Conservation (phyloP, 2,797 vertebrate genomes). For the Anomalospiza imberbis region DNA sequence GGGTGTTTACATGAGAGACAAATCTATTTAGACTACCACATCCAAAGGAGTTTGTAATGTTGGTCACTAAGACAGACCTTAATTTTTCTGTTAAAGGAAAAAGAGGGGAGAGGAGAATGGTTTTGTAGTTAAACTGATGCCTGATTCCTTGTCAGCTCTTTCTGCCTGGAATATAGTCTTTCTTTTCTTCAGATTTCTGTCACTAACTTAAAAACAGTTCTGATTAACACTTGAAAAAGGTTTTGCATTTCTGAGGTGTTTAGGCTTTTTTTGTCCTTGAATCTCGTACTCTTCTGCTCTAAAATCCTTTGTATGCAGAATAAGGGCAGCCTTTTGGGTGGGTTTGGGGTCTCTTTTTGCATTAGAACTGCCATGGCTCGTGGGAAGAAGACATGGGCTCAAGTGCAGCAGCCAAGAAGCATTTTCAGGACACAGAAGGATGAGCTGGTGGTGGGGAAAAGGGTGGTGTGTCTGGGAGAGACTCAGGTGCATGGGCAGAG, state of each 20-base stretch:
- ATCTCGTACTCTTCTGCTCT: background rate
- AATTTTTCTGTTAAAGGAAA: background rate
- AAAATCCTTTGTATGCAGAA: background rate
- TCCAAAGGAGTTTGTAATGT: background rate
- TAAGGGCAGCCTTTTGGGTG: background rate
- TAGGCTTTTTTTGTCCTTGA: background rate
- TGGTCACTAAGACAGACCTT: background rate
- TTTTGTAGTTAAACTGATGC: background rate
- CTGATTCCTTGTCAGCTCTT: background rate
- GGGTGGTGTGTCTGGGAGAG: background rate
- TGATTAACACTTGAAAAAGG: background rate
- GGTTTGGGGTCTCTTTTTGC: background rate
- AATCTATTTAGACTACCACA: background rate
- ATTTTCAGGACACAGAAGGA: background rate
- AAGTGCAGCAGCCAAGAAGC: background rate
- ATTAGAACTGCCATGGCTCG: rapidly evolving
- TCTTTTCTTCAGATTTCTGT: background rate
- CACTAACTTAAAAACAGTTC: background rate
- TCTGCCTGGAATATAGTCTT: background rate
- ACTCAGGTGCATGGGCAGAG: rapidly evolving
- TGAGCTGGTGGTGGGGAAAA: rapidly evolving
- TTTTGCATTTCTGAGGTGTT: background rate
- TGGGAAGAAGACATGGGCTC: background rate
- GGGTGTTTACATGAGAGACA: background rate
- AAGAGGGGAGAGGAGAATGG: background rate